Conservation (phyloP, 2,113 vertebrate species). For the Pluvialis apricaria region DNA sequence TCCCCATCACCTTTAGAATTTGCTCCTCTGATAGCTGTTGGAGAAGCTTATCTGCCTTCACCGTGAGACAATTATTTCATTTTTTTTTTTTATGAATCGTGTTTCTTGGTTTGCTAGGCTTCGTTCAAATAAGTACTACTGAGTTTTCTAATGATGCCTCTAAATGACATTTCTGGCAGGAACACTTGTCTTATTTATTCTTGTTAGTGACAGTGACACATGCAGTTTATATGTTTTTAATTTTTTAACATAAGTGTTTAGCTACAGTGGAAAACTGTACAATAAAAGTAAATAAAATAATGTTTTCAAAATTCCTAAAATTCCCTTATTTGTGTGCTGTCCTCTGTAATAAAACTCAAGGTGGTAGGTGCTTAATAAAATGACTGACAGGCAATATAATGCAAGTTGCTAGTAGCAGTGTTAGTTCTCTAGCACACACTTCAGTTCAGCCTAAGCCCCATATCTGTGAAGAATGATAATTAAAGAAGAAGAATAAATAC, state of each 20-base stretch:
- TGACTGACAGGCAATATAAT: conserved; percentile 15
- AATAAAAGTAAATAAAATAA: background rate
- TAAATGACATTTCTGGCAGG: background rate
- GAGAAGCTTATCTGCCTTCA: background rate
- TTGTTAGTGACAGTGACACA: background rate
- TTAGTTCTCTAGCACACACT: background rate
- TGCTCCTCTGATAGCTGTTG: background rate
- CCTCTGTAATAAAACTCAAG: background rate
- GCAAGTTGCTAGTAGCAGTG: background rate
- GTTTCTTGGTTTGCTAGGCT: background rate
- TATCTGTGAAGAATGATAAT: conserved; percentile 1
- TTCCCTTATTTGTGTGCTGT: background rate
- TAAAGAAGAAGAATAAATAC: conserved; percentile 9
- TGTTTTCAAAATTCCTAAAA: background rate
- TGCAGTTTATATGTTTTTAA: background rate
- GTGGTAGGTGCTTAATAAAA: conserved; percentile 21
- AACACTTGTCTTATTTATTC: background rate
- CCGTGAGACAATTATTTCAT: background rate
- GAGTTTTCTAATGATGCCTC: background rate
- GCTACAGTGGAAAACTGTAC: background rate
- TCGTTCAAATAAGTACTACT: background rate
- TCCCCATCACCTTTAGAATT: background rate
- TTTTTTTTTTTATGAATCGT: background rate
- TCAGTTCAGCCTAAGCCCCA: background rate
- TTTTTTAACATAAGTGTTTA: background rate